phyloP scores from a whole-genome alignment of 2,888 invertebrate genomes.

The Odontothrips loti region DNA sequence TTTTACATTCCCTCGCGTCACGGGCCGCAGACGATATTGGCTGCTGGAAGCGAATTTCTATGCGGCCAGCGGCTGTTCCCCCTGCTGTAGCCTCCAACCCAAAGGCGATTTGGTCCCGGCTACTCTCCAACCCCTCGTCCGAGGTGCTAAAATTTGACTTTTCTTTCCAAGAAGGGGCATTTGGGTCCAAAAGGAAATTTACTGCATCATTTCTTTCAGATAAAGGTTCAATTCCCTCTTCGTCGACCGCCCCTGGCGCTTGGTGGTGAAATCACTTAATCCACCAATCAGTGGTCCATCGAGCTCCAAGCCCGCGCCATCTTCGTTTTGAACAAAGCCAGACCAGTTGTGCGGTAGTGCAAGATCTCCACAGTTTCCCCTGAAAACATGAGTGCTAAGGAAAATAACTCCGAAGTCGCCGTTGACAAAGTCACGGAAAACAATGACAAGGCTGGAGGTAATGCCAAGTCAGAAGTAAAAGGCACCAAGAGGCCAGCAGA shows the following conservation, averaged over 20 bases:
- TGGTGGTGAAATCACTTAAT: constrained; percentile 20
- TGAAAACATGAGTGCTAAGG: constrained; percentile 68
- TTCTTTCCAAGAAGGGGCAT: constrained; percentile 37
- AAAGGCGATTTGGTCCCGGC: constrained; percentile 42
- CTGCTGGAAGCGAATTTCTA: background rate
- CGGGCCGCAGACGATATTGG: background rate
- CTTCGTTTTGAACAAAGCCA: constrained; percentile 76
- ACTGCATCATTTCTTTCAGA: background rate
- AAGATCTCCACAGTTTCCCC: constrained; percentile 38
- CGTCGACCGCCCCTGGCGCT: background rate
- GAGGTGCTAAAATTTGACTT: constrained; percentile 45
- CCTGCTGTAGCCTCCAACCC: constrained; percentile 45
- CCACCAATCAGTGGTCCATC: constrained; percentile 44
- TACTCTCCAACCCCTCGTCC: constrained; percentile 67
- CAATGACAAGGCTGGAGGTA: constrained; percentile 63
- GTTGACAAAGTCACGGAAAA: constrained; percentile 75
- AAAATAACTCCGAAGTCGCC: constrained; percentile 79
- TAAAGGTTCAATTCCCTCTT: constrained; percentile 33
- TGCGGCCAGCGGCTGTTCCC: background rate
- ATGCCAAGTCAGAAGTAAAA: constrained; percentile 77
- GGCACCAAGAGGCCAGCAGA: constrained; percentile 84
- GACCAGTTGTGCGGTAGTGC: constrained; percentile 45
- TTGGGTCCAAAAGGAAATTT: constrained; percentile 3
- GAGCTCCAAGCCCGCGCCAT: constrained; percentile 67
- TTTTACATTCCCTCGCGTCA: background rate